These are phyloP conservation scores for Calliphora vicina DNA, from an alignment of 1,140 invertebrate species.

Conservation along the genomic window DNA sequence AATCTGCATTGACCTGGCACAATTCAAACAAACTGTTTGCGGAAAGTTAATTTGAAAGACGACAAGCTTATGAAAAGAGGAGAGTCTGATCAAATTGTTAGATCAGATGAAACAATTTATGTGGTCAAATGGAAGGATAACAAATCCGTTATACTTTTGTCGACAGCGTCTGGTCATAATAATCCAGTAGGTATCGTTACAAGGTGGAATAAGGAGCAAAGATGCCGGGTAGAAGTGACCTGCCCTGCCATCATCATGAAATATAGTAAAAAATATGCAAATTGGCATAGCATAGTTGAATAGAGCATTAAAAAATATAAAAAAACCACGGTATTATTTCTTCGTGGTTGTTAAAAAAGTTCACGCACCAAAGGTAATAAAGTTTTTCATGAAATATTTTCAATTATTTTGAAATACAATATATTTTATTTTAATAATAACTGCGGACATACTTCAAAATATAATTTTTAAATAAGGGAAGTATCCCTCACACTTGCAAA, in stretches of 20 bases:
- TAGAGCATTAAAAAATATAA: no score
- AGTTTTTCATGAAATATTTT: no score
- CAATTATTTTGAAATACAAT: no score
- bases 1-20: not conserved
- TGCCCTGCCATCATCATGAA: conserved; percentile 1
- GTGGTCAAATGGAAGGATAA: not conserved
- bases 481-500: no score
- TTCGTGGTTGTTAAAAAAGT: no score
- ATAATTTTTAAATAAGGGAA: no score
- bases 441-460: no score
- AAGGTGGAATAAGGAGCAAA: conserved; percentile 12
- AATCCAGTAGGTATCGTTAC: not conserved
- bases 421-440: no score
- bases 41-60: not conserved
- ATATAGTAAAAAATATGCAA: not conserved
- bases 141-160: not conserved
- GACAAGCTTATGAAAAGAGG: not conserved
- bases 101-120: not conserved
- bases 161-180: not conserved
- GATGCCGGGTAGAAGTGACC: not conserved
- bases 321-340: no score
- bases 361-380: no score
- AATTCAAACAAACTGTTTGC: conserved; percentile 12
- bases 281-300: no score
- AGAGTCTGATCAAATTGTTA: not conserved